Evolutionary conservation across 2,888 invertebrate species (phyloP).

Genomic region (Panorpa germanica): DNA sequence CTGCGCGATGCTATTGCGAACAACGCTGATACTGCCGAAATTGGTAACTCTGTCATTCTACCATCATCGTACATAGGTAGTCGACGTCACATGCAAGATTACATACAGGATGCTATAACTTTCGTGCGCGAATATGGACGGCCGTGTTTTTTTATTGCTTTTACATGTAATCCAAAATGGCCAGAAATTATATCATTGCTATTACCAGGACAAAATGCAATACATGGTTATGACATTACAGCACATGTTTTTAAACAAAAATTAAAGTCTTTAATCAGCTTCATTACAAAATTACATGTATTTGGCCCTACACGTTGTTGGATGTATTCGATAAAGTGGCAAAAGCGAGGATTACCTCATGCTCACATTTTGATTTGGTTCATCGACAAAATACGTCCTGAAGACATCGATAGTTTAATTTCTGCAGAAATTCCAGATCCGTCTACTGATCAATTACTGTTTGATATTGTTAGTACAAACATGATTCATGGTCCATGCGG

Average conservation of each 20-base stretch:
- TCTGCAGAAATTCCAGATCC: slow-evolving; percentile 15
- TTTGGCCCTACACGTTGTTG: slow-evolving; percentile 13
- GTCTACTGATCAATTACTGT: slow-evolving; percentile 12
- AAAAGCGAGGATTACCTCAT: slow-evolving; percentile 19
- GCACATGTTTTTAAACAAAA: slow-evolving; percentile 8
- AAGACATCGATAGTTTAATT: slow-evolving; percentile 16
- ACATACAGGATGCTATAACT: slow-evolving; percentile 19
- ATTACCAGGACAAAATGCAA: slow-evolving; percentile 5
- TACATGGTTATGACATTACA: slow-evolving; percentile 6
- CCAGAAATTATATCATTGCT: slow-evolving; percentile 3
- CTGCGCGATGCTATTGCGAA: slow-evolving; percentile 17
- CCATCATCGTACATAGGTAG: slow-evolving; percentile 17
- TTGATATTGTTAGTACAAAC: slow-evolving; percentile 15
- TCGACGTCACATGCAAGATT: slow-evolving; percentile 21
- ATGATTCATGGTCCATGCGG: slow-evolving; percentile 21
- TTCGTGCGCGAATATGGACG: too few species aligned
- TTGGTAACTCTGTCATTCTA: slow-evolving; percentile 13
- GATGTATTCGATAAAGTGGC: slow-evolving; percentile 16
- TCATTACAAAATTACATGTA: slow-evolving; percentile 8
- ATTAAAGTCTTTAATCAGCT: slow-evolving; percentile 9
- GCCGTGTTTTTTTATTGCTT: too few species aligned
- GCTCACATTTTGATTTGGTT: slow-evolving; percentile 19
- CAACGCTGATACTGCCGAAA: slow-evolving; percentile 14
- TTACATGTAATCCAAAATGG: too few species aligned
- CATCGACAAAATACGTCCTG: slow-evolving; percentile 15